Evolutionary conservation across 1,140 invertebrate genomes (phyloP), one percentile per base, ranked within the genome.

Genomic region (Drosophila bifasciata): DNA sequence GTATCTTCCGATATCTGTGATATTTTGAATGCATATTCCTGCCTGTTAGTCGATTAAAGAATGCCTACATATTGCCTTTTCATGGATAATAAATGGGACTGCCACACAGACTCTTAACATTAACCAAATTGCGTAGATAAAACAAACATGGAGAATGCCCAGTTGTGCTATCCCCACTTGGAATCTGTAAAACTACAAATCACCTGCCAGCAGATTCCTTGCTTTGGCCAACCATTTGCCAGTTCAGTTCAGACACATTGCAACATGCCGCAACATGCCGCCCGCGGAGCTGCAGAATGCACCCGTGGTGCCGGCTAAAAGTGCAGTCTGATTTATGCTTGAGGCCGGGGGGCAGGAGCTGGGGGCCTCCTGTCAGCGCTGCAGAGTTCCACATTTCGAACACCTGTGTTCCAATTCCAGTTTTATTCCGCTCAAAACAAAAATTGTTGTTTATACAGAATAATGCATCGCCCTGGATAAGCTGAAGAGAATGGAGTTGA

Each of bases 371-470:
- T 58, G 66, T 60, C 55, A 43, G 66, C 67, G 63, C 52, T 67
- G 48, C 51, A 70, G 50, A 75, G 32, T n/a, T n/a, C 52, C 67
- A 75, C 48, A 71, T 75, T 51, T 13, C 28, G 16, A 74, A 81
- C 83, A 88, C 83, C 84, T 88, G 83, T 88, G 83, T 76, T 84
- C 43, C 58, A 2, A 58, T 44, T 58, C 17, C 9, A 49, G 21
- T 48, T 58, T 44, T n/a, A 28, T 36, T 13, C 32, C 8, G 32
- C 25, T 19, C 5, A 51, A 19, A 17, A 39, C 1, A n/a, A 48
- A 41, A 43, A 50, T 25, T 19, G 56, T 72, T 88, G 83, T 86
- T 86, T 86, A 78, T 62, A 52, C 44, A 75, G 63, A 58, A 80
- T 40, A 56, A 50, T 52, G 73, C 50, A 60, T 40, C 1, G 63